A percentile compares a stretch with the other conserved stretches of the same genome.
phyloP scores from a whole-genome alignment of 2,113 vertebrate genomes.

The Ascaphus truei region DNA sequence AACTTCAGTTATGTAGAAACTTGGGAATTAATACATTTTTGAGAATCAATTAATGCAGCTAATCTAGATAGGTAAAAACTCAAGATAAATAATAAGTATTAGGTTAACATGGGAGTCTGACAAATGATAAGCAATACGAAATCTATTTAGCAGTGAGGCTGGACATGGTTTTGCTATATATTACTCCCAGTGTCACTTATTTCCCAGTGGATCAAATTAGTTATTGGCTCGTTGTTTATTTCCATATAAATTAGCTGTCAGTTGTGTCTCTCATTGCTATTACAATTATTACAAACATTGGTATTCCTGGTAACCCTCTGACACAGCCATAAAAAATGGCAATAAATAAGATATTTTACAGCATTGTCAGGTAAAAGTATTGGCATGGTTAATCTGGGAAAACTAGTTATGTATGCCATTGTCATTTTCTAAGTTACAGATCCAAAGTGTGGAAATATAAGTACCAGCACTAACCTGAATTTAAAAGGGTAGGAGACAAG shows the following conservation, averaged over 20 bases:
- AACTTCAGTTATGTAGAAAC: too few relatives aligned
- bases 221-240: slow-evolving; percentile 4
- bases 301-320: not conserved
- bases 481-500: slow-evolving; percentile 7
- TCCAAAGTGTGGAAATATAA: not conserved
- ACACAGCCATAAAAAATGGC: too few relatives aligned
- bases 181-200: not conserved
- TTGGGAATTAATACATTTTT: too few relatives aligned
- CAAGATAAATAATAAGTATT: too few relatives aligned
- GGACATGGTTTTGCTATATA: not conserved
- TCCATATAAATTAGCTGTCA: slow-evolving; percentile 6
- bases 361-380: not conserved
- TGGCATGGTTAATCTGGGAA: not conserved
- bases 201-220: not conserved
- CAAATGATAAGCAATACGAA: too few relatives aligned
- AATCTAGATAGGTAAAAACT: too few relatives aligned
- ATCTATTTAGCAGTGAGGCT: not conserved
- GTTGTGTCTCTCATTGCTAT: not conserved
- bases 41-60: too few relatives aligned
- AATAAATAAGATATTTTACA: too few relatives aligned
- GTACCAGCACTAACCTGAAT: not conserved
- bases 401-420: not conserved
- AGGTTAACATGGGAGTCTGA: too few relatives aligned
- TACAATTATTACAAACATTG: not conserved
- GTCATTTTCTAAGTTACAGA: slow-evolving; percentile 12